Evolutionary conservation across 2,113 vertebrate species (phyloP), one percentile per base, ranked within the genome.

Genomic region (Vanacampus margaritifer): DNA sequence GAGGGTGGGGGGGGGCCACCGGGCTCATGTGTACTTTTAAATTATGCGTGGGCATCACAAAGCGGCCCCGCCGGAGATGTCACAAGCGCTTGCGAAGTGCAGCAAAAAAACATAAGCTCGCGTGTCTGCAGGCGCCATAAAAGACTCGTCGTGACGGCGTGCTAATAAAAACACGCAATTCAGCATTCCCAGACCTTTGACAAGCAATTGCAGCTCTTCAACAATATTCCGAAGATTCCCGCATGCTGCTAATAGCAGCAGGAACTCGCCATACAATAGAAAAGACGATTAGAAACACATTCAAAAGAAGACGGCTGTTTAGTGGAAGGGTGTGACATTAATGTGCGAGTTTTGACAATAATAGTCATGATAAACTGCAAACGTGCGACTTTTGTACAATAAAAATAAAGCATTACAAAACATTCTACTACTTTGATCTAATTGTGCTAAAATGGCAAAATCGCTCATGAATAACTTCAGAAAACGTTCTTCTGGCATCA

Each of bases 11-110:
- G 48, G 56, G 63, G 51, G 84, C 86, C 80, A 39, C n/a, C 67
- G 79, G 83, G 75, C 80, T 89, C 84, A 82, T 88, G 83, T 88
- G 87, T 84, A 84, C 80, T 87, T 78, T 87, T 68, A 80, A 58
- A 79, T 86, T 67, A 86, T 1, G 61, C 3, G 67, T 71, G 69
- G 61, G 53, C 19, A 13, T 65, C 64, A 43, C 71, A 45, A 28
- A 45, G 7, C 64, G 26, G 54, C 26, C 24, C 64, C 21, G 26
- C 41, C 28, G 71, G 76, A 83, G 72, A 74, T 24, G 72, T 80
- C 76, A 67, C 78, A 1, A 64, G 83, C 69, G 45, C 67, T 57
- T 75, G 50, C 26, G 28, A 63, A 53, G 63, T 62, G 72, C 79
- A 67, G 60, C 28, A 68, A 50, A 46, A 45, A 50, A 63, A 3